Conservation (phyloP, 2,113 vertebrate genomes). For the Tyto alba region DNA sequence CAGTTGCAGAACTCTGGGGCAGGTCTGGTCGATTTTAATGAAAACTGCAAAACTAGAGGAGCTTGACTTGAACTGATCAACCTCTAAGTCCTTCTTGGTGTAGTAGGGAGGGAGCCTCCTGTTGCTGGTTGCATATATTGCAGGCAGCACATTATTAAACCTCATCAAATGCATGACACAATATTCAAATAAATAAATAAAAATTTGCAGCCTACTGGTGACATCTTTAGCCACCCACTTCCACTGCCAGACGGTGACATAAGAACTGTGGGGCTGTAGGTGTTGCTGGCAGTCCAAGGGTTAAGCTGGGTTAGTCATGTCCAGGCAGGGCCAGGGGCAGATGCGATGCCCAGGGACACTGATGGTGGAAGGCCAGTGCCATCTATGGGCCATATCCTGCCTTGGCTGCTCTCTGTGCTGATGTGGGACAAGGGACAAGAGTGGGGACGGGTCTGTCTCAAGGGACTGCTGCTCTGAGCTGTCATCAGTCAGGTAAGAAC, state of each 20-base stretch:
- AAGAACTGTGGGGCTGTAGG: neutral
- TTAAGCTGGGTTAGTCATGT: neutral
- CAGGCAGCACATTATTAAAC: neutral
- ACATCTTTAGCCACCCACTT: neutral
- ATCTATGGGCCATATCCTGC: neutral
- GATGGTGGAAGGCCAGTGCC: neutral
- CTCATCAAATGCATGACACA: fast-evolving
- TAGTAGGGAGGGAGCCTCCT: neutral
- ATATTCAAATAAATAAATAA: neutral
- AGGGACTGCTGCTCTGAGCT: neutral
- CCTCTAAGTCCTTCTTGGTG: neutral
- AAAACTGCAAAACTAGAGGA: neutral
- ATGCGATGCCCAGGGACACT: neutral
- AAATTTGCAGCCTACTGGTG: neutral
- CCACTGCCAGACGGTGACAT: neutral
- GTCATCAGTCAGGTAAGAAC: neutral
- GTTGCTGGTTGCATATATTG: neutral
- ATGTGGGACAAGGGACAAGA: neutral
- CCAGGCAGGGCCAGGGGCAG: neutral
- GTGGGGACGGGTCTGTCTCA: neutral
- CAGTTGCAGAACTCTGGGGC: neutral
- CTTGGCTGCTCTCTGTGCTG: neutral
- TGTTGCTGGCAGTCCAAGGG: neutral
- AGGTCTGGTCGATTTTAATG: neutral
- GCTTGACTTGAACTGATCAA: neutral